Conservation (phyloP, 2,888 invertebrate genomes). For the Tyria jacobaeae region DNA sequence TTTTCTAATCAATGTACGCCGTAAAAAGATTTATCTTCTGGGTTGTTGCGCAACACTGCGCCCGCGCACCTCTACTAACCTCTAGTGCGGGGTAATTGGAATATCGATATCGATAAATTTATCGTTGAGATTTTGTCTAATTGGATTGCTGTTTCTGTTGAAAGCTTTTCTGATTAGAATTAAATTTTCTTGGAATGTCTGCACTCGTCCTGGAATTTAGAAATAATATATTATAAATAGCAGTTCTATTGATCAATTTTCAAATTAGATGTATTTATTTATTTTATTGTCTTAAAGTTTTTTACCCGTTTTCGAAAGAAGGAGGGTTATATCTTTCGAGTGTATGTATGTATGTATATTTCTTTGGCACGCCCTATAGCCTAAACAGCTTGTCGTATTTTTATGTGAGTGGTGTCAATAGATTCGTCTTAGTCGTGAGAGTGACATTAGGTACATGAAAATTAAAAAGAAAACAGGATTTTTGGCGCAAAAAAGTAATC, state of each 20-base stretch:
- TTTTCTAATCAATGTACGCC: slow-evolving; percentile 81
- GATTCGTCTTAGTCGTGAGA: too few relatives aligned
- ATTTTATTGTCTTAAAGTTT: too few relatives aligned
- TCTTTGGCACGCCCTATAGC: too few relatives aligned
- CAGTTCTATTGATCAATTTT: not conserved
- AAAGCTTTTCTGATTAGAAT: slow-evolving; percentile 34
- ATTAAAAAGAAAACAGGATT: too few relatives aligned
- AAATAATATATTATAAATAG: not conserved
- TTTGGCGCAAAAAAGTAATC: too few relatives aligned
- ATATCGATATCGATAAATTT: slow-evolving; percentile 59
- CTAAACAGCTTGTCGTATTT: too few relatives aligned
- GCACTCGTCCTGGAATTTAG: slow-evolving; percentile 20
- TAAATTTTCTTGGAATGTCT: not conserved
- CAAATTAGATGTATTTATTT: not conserved
- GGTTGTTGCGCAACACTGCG: slow-evolving; percentile 51
- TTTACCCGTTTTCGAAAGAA: too few relatives aligned
- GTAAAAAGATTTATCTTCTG: slow-evolving; percentile 83
- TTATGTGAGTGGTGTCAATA: too few relatives aligned
- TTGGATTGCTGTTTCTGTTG: slow-evolving; percentile 38
- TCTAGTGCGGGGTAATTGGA: slow-evolving; percentile 64
- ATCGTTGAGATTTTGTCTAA: slow-evolving; percentile 43
- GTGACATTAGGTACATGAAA: too few relatives aligned
- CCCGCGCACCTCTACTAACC: slow-evolving; percentile 57
- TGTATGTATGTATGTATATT: too few relatives aligned
- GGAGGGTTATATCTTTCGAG: too few relatives aligned